Evolutionary conservation across 2,797 vertebrate genomes (phyloP), one percentile per base, ranked within the genome.

Genomic region (Catharus ustulatus): DNA sequence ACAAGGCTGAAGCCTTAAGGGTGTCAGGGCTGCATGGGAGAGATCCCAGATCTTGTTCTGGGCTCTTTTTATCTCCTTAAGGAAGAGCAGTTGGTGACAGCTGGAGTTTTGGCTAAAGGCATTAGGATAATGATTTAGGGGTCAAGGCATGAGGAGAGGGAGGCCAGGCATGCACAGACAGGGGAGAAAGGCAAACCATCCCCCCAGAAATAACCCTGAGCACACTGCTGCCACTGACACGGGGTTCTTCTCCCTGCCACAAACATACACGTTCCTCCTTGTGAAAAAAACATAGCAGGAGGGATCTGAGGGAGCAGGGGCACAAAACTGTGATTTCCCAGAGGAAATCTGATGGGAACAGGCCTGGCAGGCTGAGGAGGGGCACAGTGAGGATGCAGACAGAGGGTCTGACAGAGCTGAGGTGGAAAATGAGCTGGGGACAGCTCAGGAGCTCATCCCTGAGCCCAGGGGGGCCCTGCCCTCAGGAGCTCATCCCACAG

Each of bases 31-130:
- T 77, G 61, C 59, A 26, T 0, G 9, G 80, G 42, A 71, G 49
- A 80, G 67, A 79, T 36, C 40, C 62, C 40, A 87, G 68, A 51
- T 32, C 27, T 66, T 55, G 30, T 51, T 79, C 75, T 75, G 64
- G 68, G 63, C n/a, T 84, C 78, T 71, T 81, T 14, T 87, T 63
- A 95, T 73, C 85, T 71, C 18, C 93, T 91, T 95, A 96, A 75
- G 66, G 88, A 82, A 69, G 66, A 89, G 92, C 90, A 72, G 80
- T 3, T 49, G 24, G 88, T 51, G 90, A 82, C 96, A 95, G 95
- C 92, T 96, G 92, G 92, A 73, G 86, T 94, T 92, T 78, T n/a
- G 87, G 94, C 59, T 95, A 57, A 93, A 83, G 75, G 61, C 52
- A 55, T 95, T 95, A 91, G 52, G 85, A 77, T 93, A 89, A 96